Base-by-base conservation (phyloP, 92 coral and sea anemone genomes). In the Siderastrea radians region DNA sequence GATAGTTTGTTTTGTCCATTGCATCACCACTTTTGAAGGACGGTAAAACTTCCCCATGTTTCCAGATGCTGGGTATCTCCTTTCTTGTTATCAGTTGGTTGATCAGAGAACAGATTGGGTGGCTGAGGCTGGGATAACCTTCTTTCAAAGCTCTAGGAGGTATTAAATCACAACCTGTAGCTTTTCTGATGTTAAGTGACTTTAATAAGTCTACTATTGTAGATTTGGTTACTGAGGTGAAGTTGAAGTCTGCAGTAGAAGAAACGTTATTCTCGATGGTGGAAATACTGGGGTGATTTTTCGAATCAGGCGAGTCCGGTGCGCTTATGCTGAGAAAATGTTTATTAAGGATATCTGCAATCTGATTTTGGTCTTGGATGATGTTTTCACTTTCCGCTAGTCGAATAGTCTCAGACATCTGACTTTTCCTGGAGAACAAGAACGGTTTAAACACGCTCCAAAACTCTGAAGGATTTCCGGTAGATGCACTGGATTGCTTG, bases 371-470 rank as follows among this genome's bases (percentile, higher is more conserved):
- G 19, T 80, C 84, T n/a, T 80, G 64, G 61, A 80, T 15, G 58
- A 63, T 59, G 72, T 48, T 60, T 47, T 50, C 77, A 2, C 68
- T 60, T 59, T 80, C 84, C 5, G 48, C 60, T 51, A 80, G 44
- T 67, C 38, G 52, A 80, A 80, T 80, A 64, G 64, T 49, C 57
- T 80, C 72, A 49, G 71, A 61, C 68, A 50, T 3, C 53, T 62
- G 64, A 58, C 7, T 26, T 61, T 49, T 64, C 57, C 68, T 80
- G 46, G 84, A 57, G 61, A 57, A 67, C 68, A 80, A 14, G 68
- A 1, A 80, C 3, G 84, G 84, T 80, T 80, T 80, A 26, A 80
- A 62, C 53, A 67, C 19, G 64, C 68, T 80, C 84, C 84, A 80
- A 46, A 80, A 80, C 44, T 80, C 72, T 48, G 50, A 9, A 8